A percentile compares a stretch with the other conserved stretches of the same genome.
Conservation (phyloP, 1,140 invertebrate species). For the Metopolophium dirhodum region DNA sequence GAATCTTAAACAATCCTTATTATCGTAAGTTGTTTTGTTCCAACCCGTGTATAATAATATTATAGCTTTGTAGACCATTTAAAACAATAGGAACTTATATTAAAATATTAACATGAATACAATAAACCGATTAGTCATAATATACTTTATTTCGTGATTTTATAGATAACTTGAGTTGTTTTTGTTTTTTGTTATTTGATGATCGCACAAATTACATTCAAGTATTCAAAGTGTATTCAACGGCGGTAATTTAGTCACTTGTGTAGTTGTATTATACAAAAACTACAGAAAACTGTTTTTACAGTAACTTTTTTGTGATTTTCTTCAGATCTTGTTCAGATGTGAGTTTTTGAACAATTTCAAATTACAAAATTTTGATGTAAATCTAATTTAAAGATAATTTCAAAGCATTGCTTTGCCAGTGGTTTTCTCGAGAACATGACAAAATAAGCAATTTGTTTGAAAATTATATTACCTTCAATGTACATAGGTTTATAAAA, state of each 20-base stretch:
- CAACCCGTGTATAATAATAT: too few relatives aligned
- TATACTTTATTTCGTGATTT: background rate
- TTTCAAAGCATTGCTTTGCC: background rate
- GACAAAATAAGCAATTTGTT: background rate
- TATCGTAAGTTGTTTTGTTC: too few relatives aligned
- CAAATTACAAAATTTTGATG: background rate
- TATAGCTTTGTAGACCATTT: too few relatives aligned
- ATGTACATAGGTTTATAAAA: background rate
- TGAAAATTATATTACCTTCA: background rate
- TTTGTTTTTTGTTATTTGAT: background rate
- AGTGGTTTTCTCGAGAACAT: background rate
- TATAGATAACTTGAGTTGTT: background rate
- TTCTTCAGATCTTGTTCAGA: background rate
- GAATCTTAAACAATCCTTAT: too few relatives aligned
- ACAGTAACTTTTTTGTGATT: background rate
- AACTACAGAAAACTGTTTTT: background rate
- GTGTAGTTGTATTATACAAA: background rate
- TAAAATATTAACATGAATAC: too few relatives aligned
- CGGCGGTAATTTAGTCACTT: background rate
- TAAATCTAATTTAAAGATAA: background rate
- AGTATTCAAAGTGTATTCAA: background rate
- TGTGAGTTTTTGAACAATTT: background rate
- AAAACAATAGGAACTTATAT: background rate
- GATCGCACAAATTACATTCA: background rate
- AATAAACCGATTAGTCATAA: too few relatives aligned